Evolutionary conservation across 2,797 vertebrate species (phyloP).

Genomic region (Graptemys geographica): DNA sequence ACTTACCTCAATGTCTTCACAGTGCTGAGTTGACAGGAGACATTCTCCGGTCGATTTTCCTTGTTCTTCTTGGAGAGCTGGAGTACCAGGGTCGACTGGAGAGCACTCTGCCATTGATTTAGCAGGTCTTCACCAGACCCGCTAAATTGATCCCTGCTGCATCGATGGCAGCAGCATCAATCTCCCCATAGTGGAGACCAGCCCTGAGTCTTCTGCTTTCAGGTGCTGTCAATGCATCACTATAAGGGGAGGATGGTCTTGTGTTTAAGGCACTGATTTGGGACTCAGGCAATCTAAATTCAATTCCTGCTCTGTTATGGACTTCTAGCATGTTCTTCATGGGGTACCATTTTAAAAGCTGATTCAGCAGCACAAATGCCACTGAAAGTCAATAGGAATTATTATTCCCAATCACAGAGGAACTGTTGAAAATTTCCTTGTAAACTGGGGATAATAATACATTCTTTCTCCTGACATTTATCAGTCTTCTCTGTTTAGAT

Average conservation of each 20-base stretch:
- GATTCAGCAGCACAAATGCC: not conserved
- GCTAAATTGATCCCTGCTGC: no score
- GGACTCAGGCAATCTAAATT: not conserved
- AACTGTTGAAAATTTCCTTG: not conserved
- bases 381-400: not conserved
- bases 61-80: no score
- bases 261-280: not conserved
- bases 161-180: no score
- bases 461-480: not conserved
- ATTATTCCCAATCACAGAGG: not conserved
- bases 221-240: not conserved
- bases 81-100: no score
- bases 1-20: no score
- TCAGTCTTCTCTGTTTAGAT: no score
- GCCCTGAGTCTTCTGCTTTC: not conserved
- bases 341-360: not conserved
- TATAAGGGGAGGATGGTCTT: not conserved
- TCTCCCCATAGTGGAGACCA: no score
- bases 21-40: no score
- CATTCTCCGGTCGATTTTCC: no score
- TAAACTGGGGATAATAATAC: not conserved
- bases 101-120: no score
- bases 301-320: not conserved
- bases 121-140: no score
- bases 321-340: not conserved